Base-by-base conservation (phyloP, 2,888 invertebrate species). In the Petrophora chlorosata region DNA sequence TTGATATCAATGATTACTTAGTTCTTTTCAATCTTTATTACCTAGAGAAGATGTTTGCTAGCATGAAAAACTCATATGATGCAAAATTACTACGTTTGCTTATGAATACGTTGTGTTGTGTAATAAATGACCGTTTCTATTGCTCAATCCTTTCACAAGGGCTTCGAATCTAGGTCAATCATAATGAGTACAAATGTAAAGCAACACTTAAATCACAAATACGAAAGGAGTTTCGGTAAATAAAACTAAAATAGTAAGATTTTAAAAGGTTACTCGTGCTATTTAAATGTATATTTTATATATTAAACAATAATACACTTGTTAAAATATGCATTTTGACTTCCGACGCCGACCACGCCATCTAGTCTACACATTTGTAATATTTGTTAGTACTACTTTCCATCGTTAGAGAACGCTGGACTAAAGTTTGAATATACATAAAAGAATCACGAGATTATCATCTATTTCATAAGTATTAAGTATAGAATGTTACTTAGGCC, bases 101-200 rank as follows among this genome's bases (percentile, higher is more conserved):
- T 82, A 82, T 82, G 87, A 85, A 85, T 88, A 85, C 84, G 76
- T 67, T 73, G 74, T 72, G 85, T 89, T 88, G 89, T 85, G 88
- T 88, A 86, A 89, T 85, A 87, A 87, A 87, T 91, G 86, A 86
- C 88, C 87, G 90, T 89, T 90, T 89, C 85, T 85, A 85, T 90
- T 90, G 85, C 90, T 90, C 90, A 90, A 91, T 90, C 90, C 89
- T 90, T 91, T 91, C 90, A 89, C 90, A 90, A 90, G 90, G 88
- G 90, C 89, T 85, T 70, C 61, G 70, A 89, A 91, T 86, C 85
- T 91, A 90, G 90, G 90, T 90, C 90, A 91, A 83, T 86, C 83
- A 85, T 81, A 83, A 81, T 73, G 75, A 83, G 78, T 76, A 76
- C 74, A 75, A 77, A 79, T 82, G 72, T 76, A 74, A 73, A 70